Conservation (phyloP, 2,797 vertebrate genomes). For the Lateolabrax maculatus region DNA sequence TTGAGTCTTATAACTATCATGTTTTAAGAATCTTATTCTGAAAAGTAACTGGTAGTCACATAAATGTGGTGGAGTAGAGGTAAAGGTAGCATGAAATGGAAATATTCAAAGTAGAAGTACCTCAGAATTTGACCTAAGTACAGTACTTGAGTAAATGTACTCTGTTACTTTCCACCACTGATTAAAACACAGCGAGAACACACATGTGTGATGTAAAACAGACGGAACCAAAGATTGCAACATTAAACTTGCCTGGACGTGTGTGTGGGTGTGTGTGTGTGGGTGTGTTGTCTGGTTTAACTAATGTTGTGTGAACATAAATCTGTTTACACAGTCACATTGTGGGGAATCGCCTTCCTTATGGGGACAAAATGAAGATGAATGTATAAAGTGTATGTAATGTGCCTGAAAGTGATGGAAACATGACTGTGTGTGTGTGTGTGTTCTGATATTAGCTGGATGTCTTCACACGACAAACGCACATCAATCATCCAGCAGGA, state of each 20-base stretch:
- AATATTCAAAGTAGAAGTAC: neutral
- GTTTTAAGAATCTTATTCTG: neutral
- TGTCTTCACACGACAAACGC: conserved; percentile 35
- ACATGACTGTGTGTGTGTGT: conserved; percentile 6
- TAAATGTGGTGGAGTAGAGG: too few relatives aligned
- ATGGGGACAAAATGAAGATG: too few relatives aligned
- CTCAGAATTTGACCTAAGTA: neutral
- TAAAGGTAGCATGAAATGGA: neutral
- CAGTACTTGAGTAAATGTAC: too few relatives aligned
- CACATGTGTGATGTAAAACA: neutral
- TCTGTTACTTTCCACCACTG: too few relatives aligned
- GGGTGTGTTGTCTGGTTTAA: conserved; percentile 1
- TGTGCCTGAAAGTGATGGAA: too few relatives aligned
- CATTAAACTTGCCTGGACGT: conserved; percentile 31
- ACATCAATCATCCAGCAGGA: conserved; percentile 42
- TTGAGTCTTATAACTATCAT: too few relatives aligned
- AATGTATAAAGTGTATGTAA: too few relatives aligned
- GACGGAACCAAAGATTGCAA: neutral
- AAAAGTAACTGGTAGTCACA: neutral
- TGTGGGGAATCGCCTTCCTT: too few relatives aligned
- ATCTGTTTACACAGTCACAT: too few relatives aligned
- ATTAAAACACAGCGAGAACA: neutral
- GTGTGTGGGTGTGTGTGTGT: conserved; percentile 11
- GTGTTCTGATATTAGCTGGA: neutral
- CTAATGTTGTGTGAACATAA: too few relatives aligned